Conservation (phyloP, 2,113 vertebrate genomes). For the Oryzias celebensis region DNA sequence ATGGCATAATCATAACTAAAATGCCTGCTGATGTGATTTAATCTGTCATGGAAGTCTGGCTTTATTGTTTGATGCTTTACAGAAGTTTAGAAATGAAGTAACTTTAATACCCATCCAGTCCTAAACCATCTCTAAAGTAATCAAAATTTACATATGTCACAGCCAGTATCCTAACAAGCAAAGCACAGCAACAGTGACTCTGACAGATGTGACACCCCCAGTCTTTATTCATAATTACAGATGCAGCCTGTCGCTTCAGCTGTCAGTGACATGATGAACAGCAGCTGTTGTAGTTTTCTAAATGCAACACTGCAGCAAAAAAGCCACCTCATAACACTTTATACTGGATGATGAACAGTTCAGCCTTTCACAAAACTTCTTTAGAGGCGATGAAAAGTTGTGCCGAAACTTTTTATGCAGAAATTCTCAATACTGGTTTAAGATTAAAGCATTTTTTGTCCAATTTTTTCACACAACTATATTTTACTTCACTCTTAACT, state of each 20-base stretch:
- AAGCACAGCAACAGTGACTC: background rate
- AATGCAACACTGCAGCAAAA: background rate
- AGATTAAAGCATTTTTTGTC: too few species aligned
- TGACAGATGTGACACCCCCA: constrained; percentile 6
- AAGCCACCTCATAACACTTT: background rate
- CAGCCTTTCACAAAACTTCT: too few species aligned
- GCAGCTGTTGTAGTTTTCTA: constrained; percentile 1
- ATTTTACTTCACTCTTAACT: too few species aligned
- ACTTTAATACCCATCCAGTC: background rate
- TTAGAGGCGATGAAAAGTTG: too few species aligned
- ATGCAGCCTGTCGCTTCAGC: constrained; percentile 10
- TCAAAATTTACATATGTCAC: background rate
- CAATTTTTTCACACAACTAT: too few species aligned
- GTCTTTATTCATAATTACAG: constrained; percentile 1
- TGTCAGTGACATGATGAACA: background rate
- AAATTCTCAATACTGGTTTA: too few species aligned
- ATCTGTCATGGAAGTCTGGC: background rate
- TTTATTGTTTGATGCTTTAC: background rate
- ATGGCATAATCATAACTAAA: too few species aligned
- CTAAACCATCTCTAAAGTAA: background rate
- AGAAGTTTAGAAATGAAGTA: background rate
- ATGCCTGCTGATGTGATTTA: background rate
- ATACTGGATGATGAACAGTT: too few species aligned
- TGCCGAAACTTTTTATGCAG: too few species aligned
- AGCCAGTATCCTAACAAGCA: background rate